Evolutionary conservation across 1,140 invertebrate species (phyloP), one percentile per base, ranked within the genome.

Genomic region (Colletes latitarsis): DNA sequence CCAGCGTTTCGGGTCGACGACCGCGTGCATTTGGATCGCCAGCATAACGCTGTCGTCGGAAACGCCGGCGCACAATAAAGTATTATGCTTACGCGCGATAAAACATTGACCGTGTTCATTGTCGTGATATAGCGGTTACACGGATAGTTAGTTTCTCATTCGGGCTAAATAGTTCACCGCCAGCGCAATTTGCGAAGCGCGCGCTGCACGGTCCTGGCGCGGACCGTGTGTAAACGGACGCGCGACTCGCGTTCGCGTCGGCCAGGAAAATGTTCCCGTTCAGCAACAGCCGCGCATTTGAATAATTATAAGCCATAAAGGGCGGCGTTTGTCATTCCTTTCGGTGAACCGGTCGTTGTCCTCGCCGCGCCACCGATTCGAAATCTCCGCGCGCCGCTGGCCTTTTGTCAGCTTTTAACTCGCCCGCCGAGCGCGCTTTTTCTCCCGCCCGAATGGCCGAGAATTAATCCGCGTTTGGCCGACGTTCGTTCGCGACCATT

Each of bases 271-370:
- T 72, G 67, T 77, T 41, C 55, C 49, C 62, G 72, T 72, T 84
- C 68, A 62, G 14, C 57, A 74, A 60, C 74, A 80, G 76, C 64
- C 69, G 70, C 41, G 43, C 74, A 75, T 86, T 82, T 75, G 83
- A 86, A 82, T 84, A 82, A 86, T 86, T 77, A 72, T 64, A 62
- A 83, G 41, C 77, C 81, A 77, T 81, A 81, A 83, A 76, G 76
- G 46, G 41, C 30, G 41, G n/a, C 73, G 74, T 83, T 81, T 80
- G 60, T 83, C 77, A 75, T 67, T 81, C 67, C 21, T 64, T 39
- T n/a, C 58, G 69, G 30, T 70, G 72, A 55, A 75, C 70, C 76
- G 72, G 66, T 71, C 53, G 30, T 82, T 73, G 79, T 83, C 80
- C 63, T 52, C n/a, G 19, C 60, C 19, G n/a, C 43, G 77, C 17